A percentile compares a stretch with the other conserved stretches of the same genome.
Conservation (phyloP, 2,888 invertebrate genomes). For the Punctoribates punctum region DNA sequence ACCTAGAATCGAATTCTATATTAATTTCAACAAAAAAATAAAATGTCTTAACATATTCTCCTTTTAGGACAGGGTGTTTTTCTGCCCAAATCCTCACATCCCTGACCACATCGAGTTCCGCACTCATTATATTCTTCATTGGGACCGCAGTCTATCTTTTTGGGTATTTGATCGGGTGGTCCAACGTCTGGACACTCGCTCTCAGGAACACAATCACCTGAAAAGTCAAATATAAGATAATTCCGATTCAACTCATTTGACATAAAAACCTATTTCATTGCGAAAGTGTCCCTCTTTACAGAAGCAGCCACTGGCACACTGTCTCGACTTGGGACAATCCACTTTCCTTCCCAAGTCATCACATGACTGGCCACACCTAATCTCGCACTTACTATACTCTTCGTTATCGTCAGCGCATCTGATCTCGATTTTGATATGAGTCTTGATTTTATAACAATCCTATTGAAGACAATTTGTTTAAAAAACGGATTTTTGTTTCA, state of each 20-base stretch:
- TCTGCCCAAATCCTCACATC: slow-evolving; percentile 8
- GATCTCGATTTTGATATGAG: background rate
- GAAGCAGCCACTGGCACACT: slow-evolving; percentile 33
- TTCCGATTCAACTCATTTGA: no score
- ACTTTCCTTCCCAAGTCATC: background rate
- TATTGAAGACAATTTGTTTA: background rate
- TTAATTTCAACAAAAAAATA: background rate
- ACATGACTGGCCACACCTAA: background rate
- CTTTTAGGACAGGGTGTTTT: background rate
- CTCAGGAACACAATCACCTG: slow-evolving; percentile 14
- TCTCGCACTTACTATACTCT: background rate
- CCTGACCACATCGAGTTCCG: slow-evolving; percentile 6
- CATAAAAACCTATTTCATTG: background rate
- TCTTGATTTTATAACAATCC: background rate
- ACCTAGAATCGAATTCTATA: background rate
- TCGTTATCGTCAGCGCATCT: slow-evolving; percentile 18
- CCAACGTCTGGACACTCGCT: slow-evolving; percentile 3
- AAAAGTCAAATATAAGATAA: background rate
- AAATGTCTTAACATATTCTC: background rate
- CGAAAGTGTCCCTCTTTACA: slow-evolving; percentile 7
- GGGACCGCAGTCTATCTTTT: background rate
- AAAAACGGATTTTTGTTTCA: background rate
- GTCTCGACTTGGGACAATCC: background rate
- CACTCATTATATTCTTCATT: background rate
- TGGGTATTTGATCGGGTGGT: background rate